Percentiles rank a stretch among this genome's conserved stretches.
Conservation (phyloP, 2,113 vertebrate species). For the Climacteris rufus region DNA sequence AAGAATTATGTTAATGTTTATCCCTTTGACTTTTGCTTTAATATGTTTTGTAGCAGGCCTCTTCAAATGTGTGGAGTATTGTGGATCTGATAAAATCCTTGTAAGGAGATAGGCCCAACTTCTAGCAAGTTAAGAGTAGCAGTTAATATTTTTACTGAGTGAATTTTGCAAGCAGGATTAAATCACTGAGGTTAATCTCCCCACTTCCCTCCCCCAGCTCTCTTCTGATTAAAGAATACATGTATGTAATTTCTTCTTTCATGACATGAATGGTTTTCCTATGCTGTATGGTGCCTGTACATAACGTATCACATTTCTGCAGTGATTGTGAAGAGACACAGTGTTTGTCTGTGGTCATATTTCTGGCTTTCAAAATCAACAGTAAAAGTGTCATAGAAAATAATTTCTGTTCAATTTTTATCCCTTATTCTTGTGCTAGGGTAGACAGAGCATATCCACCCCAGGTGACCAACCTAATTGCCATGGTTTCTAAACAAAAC, state of each 20-base stretch:
- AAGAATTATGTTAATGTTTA: neutral
- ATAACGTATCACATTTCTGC: neutral
- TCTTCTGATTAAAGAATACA: neutral
- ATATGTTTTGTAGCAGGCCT: neutral
- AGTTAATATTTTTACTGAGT: neutral
- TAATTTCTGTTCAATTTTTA: neutral
- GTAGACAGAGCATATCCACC: neutral
- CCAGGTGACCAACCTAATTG: neutral
- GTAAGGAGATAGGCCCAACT: neutral
- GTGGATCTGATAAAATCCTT: neutral
- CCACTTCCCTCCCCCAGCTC: neutral
- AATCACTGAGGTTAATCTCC: neutral
- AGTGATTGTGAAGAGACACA: neutral
- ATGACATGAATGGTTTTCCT: neutral
- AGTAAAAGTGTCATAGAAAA: neutral
- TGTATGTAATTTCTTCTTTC: neutral
- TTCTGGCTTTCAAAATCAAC: neutral
- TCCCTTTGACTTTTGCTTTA: neutral
- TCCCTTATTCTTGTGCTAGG: neutral
- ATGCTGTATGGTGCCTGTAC: neutral
- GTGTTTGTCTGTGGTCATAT: neutral
- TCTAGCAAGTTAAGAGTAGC: neutral
- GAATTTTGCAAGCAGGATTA: neutral
- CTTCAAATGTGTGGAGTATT: neutral
- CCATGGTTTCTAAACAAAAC: neutral